These are phyloP conservation scores for Mormyrops attenuatus DNA, from an alignment of 2,797 vertebrate species.

Conservation along the genomic window DNA sequence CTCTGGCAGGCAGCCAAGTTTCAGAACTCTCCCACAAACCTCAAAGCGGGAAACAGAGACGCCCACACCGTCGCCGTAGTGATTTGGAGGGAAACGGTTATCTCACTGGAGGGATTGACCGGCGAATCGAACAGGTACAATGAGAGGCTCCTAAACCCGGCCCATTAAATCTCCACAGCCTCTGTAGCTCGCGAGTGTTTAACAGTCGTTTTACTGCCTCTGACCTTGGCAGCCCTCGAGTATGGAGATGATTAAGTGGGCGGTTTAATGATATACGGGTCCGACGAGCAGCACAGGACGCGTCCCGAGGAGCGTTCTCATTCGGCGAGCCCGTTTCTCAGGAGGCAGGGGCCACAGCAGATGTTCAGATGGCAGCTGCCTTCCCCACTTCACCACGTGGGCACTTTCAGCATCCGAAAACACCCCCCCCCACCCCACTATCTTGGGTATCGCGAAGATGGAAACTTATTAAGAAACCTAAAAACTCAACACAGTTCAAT, in stretches of 20 bases:
- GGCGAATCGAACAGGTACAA: not conserved
- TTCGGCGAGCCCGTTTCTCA: not conserved
- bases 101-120: not conserved
- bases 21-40: not conserved
- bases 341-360: not conserved
- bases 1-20: not conserved
- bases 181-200: not conserved
- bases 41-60: not conserved
- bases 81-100: not conserved
- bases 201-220: not conserved
- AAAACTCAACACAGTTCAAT: not conserved
- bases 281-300: not conserved
- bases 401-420: not conserved
- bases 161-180: not conserved
- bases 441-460: not conserved
- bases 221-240: not conserved
- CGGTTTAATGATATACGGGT: not conserved
- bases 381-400: not conserved
- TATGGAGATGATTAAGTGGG: constrained; percentile 15
- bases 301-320: not conserved
- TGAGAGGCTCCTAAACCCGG: not conserved
- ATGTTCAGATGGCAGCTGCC: not conserved
- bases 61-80: not conserved
- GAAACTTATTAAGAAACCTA: not conserved
- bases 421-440: not conserved